Conservation (phyloP, 1,140 invertebrate genomes). For the Drosophila cardini region DNA sequence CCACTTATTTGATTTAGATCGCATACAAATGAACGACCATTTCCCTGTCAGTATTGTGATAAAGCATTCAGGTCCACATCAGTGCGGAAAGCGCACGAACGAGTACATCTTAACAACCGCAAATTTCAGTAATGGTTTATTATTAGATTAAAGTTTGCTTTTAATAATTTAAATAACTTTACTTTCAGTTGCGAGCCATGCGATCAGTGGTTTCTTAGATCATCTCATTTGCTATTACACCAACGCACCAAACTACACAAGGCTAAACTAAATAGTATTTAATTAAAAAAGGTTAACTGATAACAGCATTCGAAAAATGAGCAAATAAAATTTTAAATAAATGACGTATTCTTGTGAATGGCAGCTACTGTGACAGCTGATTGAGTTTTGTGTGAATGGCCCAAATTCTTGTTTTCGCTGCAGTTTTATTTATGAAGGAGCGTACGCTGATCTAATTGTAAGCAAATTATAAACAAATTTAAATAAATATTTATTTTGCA, state of each 20-base stretch:
- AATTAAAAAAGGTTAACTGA: neutral
- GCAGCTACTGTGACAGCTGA: conserved; percentile 24
- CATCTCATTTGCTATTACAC: conserved; percentile 48
- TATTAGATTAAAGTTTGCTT: no score
- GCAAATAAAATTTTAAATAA: conserved; percentile 13
- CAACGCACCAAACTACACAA: conserved; percentile 51
- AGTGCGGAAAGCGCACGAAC: conserved; percentile 52
- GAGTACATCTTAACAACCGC: conserved; percentile 51
- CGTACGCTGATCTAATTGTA: conserved; percentile 29
- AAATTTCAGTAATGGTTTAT: conserved; percentile 52
- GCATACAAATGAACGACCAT: conserved; percentile 91
- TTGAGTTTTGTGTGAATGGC: conserved; percentile 22
- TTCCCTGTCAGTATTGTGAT: conserved; percentile 88
- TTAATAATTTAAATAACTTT: neutral
- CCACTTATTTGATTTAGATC: conserved; percentile 21
- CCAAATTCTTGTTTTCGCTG: neutral
- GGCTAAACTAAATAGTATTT: conserved; percentile 11
- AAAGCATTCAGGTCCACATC: conserved; percentile 88
- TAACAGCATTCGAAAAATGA: neutral
- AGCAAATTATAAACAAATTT: conserved; percentile 4
- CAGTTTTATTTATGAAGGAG: conserved; percentile 4
- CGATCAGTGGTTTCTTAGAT: conserved; percentile 60
- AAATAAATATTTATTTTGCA: neutral
- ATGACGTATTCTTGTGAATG: conserved; percentile 13
- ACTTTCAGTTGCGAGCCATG: conserved; percentile 59